These are phyloP conservation scores for Melolontha melolontha DNA, from an alignment of 2,888 invertebrate genomes.

Conservation along the genomic window DNA sequence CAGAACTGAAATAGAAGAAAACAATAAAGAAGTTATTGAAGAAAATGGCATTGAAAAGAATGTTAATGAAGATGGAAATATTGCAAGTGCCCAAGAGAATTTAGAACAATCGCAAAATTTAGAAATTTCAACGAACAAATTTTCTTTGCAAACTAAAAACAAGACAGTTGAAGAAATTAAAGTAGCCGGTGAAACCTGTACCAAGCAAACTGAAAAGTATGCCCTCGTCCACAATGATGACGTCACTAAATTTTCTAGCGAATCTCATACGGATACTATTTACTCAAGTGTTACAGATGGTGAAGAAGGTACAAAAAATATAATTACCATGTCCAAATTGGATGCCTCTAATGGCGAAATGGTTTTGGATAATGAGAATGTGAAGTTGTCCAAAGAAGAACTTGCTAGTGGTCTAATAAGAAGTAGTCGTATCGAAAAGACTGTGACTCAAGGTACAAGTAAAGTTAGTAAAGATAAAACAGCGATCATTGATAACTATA, in stretches of 20 bases:
- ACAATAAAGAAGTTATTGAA: slow-evolving; percentile 41
- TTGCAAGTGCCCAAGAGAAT: background rate
- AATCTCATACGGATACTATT: slow-evolving; percentile 13
- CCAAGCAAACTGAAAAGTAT: slow-evolving; percentile 24
- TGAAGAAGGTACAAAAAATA: slow-evolving; percentile 11
- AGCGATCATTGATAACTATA: background rate
- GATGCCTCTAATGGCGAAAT: slow-evolving; percentile 14
- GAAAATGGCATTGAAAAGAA: slow-evolving; percentile 50
- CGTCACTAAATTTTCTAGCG: slow-evolving; percentile 19
- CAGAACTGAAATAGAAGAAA: slow-evolving; percentile 41
- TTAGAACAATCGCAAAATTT: background rate
- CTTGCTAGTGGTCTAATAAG: slow-evolving; percentile 17
- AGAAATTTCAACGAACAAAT: background rate
- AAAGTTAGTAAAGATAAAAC: slow-evolving; percentile 6
- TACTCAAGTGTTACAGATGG: slow-evolving; percentile 13
- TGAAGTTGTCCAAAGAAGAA: slow-evolving; percentile 6
- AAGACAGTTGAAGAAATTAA: slow-evolving; percentile 18
- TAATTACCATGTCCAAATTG: slow-evolving; percentile 9
- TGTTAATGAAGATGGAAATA: slow-evolving; percentile 39
- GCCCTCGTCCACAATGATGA: slow-evolving; percentile 24
- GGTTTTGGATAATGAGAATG: slow-evolving; percentile 7
- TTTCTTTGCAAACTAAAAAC: background rate
- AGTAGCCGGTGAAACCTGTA: slow-evolving; percentile 23
- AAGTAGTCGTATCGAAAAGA: slow-evolving; percentile 14
- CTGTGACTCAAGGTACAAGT: slow-evolving; percentile 3